These are phyloP conservation scores for Microplitis mediator DNA, from an alignment of 1,140 invertebrate genomes.

Conservation along the genomic window DNA sequence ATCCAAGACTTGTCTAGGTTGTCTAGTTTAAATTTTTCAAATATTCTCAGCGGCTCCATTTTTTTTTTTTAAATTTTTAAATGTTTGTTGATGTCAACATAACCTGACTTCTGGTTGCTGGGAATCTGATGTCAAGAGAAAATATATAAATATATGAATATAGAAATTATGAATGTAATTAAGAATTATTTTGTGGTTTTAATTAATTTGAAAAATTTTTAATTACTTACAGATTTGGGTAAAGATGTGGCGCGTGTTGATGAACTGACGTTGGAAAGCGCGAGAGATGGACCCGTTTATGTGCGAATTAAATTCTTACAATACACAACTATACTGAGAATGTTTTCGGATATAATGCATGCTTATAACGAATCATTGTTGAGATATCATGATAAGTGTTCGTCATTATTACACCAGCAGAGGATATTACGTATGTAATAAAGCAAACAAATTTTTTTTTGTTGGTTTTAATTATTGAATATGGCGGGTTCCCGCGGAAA, in stretches of 20 bases:
- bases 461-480: neutral
- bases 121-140: no score
- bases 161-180: slow-evolving; percentile 22
- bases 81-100: slow-evolving; percentile 39
- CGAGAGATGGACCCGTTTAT: slow-evolving; percentile 45
- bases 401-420: slow-evolving; percentile 77
- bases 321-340: slow-evolving; percentile 56
- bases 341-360: slow-evolving; percentile 69
- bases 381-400: slow-evolving; percentile 74
- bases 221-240: slow-evolving; percentile 46
- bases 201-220: neutral
- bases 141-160: neutral
- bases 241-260: slow-evolving; percentile 42
- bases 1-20: slow-evolving; percentile 60
- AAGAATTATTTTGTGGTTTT: slow-evolving; percentile 11
- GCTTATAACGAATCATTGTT: slow-evolving; percentile 77
- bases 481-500: neutral
- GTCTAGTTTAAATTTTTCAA: slow-evolving; percentile 53
- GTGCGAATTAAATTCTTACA: slow-evolving; percentile 62
- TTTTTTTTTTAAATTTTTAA: slow-evolving; percentile 25
- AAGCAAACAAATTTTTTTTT: slow-evolving; percentile 1
- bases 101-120: slow-evolving; percentile 34
- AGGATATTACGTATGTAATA: slow-evolving; percentile 72
- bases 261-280: slow-evolving; percentile 39
- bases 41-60: slow-evolving; percentile 52